Conservation (phyloP, 2,797 vertebrate genomes). For the Menidia menidia region DNA sequence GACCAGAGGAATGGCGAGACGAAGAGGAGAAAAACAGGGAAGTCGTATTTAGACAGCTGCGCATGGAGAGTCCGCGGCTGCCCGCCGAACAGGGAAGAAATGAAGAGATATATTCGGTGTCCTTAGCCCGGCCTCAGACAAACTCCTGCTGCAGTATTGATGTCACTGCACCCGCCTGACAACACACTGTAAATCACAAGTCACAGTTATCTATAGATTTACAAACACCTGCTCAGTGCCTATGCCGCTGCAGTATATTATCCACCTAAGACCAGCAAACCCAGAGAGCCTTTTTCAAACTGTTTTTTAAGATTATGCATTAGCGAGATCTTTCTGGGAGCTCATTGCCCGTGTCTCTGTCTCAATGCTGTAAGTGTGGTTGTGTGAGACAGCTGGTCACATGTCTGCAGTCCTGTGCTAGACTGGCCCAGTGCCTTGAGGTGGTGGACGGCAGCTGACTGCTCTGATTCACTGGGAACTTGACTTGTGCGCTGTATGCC, state of each 20-base stretch:
- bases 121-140: conserved; percentile 59
- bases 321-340: conserved; percentile 19
- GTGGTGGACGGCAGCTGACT: conserved; percentile 75
- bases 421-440: conserved; percentile 71
- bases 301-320: conserved; percentile 25
- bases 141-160: conserved; percentile 67
- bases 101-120: conserved; percentile 61
- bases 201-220: conserved; percentile 59
- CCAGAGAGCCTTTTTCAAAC: conserved; percentile 39
- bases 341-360: conserved; percentile 23
- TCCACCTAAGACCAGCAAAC: conserved; percentile 25
- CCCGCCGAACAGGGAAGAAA: conserved; percentile 39
- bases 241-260: conserved; percentile 31
- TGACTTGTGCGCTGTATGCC: conserved; percentile 59
- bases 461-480: conserved; percentile 67
- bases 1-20: conserved; percentile 48
- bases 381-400: conserved; percentile 73
- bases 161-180: conserved; percentile 68
- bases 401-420: conserved; percentile 70
- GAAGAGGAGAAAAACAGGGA: conserved; percentile 66
- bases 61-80: conserved; percentile 71
- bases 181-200: conserved; percentile 62
- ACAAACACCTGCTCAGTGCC: conserved; percentile 59
- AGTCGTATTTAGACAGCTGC: conserved; percentile 87
- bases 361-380: conserved; percentile 45